Evolutionary conservation across 2,113 vertebrate species (phyloP), one percentile per base, ranked within the genome.

Genomic region (Morphnarchus princeps): DNA sequence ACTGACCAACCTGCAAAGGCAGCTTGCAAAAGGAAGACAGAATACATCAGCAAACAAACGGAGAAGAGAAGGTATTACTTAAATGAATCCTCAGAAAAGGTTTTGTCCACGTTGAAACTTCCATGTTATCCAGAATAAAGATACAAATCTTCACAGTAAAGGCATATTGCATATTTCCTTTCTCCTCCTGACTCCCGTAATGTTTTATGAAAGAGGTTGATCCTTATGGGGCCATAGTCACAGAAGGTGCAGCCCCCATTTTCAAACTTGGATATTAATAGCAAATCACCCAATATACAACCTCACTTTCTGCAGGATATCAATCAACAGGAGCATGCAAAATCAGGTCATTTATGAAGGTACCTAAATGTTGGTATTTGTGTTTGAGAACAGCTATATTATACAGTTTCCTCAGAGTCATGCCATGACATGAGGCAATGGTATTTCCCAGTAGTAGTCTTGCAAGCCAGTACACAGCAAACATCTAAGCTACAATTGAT

Each of bases 381-480:
- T 61, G 21, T 73, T 70, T 84, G 67, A 73, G 69, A 74, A 67
- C 47, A 42, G 55, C 72, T 80, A 0, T 13, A 22, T 57, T 29
- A 15, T 11, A 42, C 10, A 69, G 25, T 8, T 52, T 36, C 36
- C 74, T 62, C 77, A 67, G 22, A 63, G 58, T 19, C 63, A 22
- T 9, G 19, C 25, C 50, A 50, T 26, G 50, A 45, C 25, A 22
- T 5, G 10, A 36, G 77, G 34, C 63, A 29, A 28, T 5, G 54
- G 13, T 13, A 29, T 16, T 49, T 82, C 29, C 63, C 54, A 49
- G 16, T 4, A 62, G 3, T 0, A 78, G 29, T 11, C 45, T 0
- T 50, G 57, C 73, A 74, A 82, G 24, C 16, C 65, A 61, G 16
- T 7, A 54, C 20, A 16, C 13, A 79, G 57, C 47, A 49, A 34